These are phyloP conservation scores for Ariolimax columbianus DNA, from an alignment of 2,888 invertebrate genomes.

Conservation along the genomic window DNA sequence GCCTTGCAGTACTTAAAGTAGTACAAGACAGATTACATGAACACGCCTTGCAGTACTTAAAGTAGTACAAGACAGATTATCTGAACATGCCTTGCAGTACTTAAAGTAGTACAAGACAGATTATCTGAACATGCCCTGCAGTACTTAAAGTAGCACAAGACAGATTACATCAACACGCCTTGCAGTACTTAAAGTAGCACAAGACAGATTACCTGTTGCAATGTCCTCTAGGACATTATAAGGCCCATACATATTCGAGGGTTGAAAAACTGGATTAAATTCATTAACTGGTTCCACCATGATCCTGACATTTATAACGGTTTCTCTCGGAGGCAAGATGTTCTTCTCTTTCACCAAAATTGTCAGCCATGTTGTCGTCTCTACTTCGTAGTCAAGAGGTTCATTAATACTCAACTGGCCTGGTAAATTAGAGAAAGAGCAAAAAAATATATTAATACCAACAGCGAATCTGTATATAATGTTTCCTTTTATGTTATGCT, in stretches of 20 bases:
- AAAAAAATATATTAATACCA: conserved; percentile 1
- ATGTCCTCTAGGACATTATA: conserved; percentile 57
- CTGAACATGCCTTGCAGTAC: too few species aligned
- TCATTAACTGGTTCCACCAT: conserved; percentile 58
- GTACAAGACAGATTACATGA: too few species aligned
- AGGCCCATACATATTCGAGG: conserved; percentile 59
- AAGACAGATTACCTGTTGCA: not conserved
- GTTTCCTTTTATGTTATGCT: too few species aligned
- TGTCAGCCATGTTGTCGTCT: conserved; percentile 55
- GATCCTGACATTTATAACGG: conserved; percentile 55
- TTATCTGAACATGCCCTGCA: too few species aligned
- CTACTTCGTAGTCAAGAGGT: conserved; percentile 65
- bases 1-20: too few species aligned
- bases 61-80: too few species aligned
- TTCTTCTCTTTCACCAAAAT: conserved; percentile 63
- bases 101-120: too few species aligned
- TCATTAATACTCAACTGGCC: conserved; percentile 58
- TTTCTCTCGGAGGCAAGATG: conserved; percentile 38
- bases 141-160: too few species aligned
- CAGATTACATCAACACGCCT: too few species aligned
- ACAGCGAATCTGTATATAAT: too few species aligned
- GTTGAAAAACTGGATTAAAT: conserved; percentile 54
- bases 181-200: not conserved
- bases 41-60: too few species aligned
- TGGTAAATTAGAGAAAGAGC: conserved; percentile 27